These are phyloP conservation scores for Coranthus polyacanthus DNA, from an alignment of 2,797 vertebrate genomes.

Conservation along the genomic window DNA sequence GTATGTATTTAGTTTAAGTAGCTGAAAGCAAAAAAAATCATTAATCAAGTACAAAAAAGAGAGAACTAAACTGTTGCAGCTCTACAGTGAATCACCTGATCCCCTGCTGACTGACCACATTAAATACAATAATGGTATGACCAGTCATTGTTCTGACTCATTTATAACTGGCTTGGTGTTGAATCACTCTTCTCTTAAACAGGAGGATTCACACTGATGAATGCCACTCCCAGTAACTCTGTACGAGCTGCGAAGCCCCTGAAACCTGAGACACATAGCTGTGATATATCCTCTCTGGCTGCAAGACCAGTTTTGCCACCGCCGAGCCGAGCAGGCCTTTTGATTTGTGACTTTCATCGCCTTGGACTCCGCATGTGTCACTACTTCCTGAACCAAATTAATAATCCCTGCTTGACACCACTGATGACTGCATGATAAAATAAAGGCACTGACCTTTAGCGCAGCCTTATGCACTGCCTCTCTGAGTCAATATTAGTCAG, in stretches of 20 bases:
- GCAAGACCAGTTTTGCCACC: constrained; percentile 26
- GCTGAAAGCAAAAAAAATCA: too few relatives aligned
- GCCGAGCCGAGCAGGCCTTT: constrained; percentile 27
- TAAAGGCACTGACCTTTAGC: constrained; percentile 51
- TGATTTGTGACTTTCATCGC: constrained; percentile 76
- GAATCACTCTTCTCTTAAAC: constrained; percentile 34
- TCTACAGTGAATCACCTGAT: not conserved
- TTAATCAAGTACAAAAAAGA: too few relatives aligned
- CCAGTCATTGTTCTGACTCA: not conserved
- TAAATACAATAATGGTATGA: constrained; percentile 8
- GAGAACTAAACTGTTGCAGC: too few relatives aligned
- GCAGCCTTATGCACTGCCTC: constrained; percentile 20
- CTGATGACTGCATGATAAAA: constrained; percentile 40
- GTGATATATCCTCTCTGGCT: constrained; percentile 42
- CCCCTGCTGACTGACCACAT: not conserved
- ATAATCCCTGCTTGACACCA: constrained; percentile 45
- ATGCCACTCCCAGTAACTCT: constrained; percentile 37
- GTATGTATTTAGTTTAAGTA: too few relatives aligned
- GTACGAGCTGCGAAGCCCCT: constrained; percentile 40
- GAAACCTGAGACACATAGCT: constrained; percentile 54
- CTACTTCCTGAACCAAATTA: constrained; percentile 57
- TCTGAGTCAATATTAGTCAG: constrained; percentile 42
- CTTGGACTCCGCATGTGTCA: constrained; percentile 25
- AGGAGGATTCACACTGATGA: constrained; percentile 23
- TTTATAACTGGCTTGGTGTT: not conserved